Percentiles rank a stretch among this genome's conserved stretches.
These are phyloP conservation scores for Cheirogaleus medius DNA, from an alignment of 2,113 vertebrate species.

Conservation along the genomic window DNA sequence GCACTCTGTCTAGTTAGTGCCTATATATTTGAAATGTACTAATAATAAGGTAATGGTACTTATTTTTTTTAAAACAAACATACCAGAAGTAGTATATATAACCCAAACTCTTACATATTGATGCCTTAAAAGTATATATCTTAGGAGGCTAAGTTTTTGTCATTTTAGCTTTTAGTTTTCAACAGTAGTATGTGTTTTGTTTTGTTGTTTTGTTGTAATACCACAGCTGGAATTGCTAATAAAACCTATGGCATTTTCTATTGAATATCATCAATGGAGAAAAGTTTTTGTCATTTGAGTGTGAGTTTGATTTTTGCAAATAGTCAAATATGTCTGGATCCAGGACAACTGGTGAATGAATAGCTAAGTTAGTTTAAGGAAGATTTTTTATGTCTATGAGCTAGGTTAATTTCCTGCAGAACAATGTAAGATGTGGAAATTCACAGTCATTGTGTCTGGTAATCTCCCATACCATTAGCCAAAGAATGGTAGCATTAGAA, in stretches of 20 bases:
- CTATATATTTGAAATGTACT: background rate
- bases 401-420: background rate
- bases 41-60: background rate
- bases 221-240: background rate
- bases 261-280: background rate
- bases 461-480: background rate
- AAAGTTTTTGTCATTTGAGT: background rate
- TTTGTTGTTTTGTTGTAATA: background rate
- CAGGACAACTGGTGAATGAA: background rate
- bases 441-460: background rate
- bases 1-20: background rate
- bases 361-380: background rate
- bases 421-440: background rate
- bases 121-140: background rate
- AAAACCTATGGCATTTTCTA: background rate
- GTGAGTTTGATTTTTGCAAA: slow-evolving; percentile 29
- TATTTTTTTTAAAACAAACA: background rate
- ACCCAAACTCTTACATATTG: background rate
- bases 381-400: background rate
- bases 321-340: background rate
- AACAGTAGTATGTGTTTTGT: background rate
- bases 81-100: background rate
- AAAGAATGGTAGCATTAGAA: background rate
- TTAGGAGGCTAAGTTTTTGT: background rate
- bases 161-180: slow-evolving; percentile 27